Base-by-base conservation (phyloP, 2,888 invertebrate species). In the Caenorhabditis sp. region DNA sequence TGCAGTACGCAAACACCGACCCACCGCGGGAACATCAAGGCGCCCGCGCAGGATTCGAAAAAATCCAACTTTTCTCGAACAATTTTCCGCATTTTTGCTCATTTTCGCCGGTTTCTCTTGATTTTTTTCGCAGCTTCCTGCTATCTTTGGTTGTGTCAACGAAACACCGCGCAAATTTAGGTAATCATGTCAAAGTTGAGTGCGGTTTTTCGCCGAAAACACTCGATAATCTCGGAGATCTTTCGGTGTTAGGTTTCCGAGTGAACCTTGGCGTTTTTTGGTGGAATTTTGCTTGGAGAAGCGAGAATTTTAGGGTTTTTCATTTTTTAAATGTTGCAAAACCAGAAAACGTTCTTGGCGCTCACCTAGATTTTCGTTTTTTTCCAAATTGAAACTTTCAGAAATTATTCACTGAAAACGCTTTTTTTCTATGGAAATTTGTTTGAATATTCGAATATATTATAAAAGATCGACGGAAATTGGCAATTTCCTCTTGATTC, bases 1-100 rank as follows among this genome's bases (percentile, higher is more conserved):
- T 37, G 24, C 11, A 26, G 56, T 40, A 15, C 44, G 69, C 60
- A 58, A 37, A 50, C 58, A 69, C 60, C 47, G n/a, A 6, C 8
- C 44, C 11, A 60, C 40, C 65, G 69, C 50, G 69, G 47, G 47
- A 40, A 44, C 32, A 4, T 6, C 4, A 32, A 9, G 53, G 24
- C 53, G 53, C 53, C 20, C 28, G 32, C 2, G 28, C 28, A 32
- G 2, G 15, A 26, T 53, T 26, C 20, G 53, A 20, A 53, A 26
- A 5, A 22, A 24, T 1, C 32, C 5, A 32, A 32, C n/a, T n/a
- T 50, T 53, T 53, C 47, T 47, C 47, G 47, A 47, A 47, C 5
- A 18, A 47, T 18, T 3, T 20, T 47, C 18, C 20, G 47, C 2
- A 3, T 47, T 20, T 20, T 47, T 18, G 5, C 5, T 18, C 47